Evolutionary conservation across 2,797 vertebrate genomes (phyloP).

Genomic region (Notolepis coatsorum): DNA sequence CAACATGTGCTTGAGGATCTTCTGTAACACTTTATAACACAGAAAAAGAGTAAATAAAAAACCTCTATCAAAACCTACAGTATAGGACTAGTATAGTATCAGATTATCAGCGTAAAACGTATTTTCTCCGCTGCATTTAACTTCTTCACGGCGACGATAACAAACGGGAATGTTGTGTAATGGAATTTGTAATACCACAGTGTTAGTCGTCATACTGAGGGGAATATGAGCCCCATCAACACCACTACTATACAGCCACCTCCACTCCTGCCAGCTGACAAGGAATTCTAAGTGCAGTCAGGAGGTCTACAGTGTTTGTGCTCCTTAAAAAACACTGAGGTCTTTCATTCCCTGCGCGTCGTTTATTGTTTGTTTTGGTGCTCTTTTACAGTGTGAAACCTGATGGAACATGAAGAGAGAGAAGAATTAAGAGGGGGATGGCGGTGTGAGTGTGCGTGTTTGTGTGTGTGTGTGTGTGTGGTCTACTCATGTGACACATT

Average conservation of each 20-base stretch:
- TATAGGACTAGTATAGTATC: too few species aligned
- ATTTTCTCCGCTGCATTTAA: too few species aligned
- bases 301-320: slow-evolving; percentile 30
- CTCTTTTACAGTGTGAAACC: slow-evolving; percentile 61
- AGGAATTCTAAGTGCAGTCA: slow-evolving; percentile 41
- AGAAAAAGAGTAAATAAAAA: too few species aligned
- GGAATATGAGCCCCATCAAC: slow-evolving; percentile 29
- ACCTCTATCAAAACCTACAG: too few species aligned
- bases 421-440: slow-evolving; percentile 33
- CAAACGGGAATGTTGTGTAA: slow-evolving; percentile 18
- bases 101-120: too few species aligned
- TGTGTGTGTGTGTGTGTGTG: too few species aligned
- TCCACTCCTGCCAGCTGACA: slow-evolving; percentile 47
- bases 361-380: slow-evolving; percentile 71
- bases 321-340: slow-evolving; percentile 56
- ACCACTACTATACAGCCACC: too few species aligned
- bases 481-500: too few species aligned
- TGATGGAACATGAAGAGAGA: slow-evolving; percentile 50
- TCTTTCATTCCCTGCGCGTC: slow-evolving; percentile 65
- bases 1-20: slow-evolving; percentile 7
- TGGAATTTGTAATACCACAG: too few species aligned
- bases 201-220: background rate
- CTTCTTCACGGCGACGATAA: too few species aligned
- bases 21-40: too few species aligned
- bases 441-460: too few species aligned